Evolutionary conservation across 2,797 vertebrate species (phyloP).

Genomic region (Helostoma temminkii): DNA sequence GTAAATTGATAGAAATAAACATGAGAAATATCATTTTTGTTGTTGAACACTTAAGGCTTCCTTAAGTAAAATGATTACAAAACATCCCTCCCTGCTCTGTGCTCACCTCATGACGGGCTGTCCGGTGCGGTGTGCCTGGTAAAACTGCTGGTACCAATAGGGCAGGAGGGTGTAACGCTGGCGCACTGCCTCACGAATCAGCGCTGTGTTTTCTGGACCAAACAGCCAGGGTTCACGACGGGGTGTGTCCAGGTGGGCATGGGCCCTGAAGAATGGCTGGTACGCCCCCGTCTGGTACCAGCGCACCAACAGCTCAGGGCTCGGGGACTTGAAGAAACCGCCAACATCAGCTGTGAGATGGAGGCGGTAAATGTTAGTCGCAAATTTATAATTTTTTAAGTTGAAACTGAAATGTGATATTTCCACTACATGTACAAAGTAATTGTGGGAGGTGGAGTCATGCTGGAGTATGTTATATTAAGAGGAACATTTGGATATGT

Average conservation of each 20-base stretch:
- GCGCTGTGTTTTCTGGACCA: conserved; percentile 83
- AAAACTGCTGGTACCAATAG: conserved; percentile 94
- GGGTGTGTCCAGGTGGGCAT: conserved; percentile 93
- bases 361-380: background rate
- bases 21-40: no score
- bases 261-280: conserved; percentile 93
- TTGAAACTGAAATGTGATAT: no score
- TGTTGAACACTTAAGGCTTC: no score
- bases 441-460: no score
- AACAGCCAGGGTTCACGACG: conserved; percentile 95
- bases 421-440: no score
- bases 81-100: background rate
- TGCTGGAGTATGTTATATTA: no score
- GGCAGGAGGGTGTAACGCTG: conserved; percentile 92
- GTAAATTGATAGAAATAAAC: no score
- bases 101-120: conserved; percentile 91
- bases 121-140: conserved; percentile 84
- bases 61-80: background rate
- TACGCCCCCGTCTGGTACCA: conserved; percentile 96
- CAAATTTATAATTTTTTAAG: no score
- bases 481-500: no score
- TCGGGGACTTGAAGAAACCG: conserved; percentile 93
- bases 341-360: conserved; percentile 88
- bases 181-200: conserved; percentile 86
- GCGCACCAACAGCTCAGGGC: conserved; percentile 90